A percentile compares a stretch with the other conserved stretches of the same genome.
Evolutionary conservation across 2,888 invertebrate species (phyloP).

Genomic region (Sphaerophoria rueppellii): DNA sequence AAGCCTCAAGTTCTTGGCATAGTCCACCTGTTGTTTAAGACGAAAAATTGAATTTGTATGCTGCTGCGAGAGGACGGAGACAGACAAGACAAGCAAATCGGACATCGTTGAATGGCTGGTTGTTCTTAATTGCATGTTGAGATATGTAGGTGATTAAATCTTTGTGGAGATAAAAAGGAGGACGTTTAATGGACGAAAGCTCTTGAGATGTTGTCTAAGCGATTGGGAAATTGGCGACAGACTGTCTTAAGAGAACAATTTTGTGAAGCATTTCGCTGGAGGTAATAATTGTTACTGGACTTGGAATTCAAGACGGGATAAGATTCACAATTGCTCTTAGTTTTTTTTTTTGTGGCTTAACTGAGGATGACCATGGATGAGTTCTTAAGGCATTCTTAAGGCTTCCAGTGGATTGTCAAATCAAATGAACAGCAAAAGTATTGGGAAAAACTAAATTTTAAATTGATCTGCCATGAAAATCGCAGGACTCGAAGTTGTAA

Average conservation of each 20-base stretch:
- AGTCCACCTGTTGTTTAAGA: slow-evolving; percentile 61
- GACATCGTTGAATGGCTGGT: slow-evolving; percentile 53
- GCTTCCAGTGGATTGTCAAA: no score
- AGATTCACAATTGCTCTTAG: no score
- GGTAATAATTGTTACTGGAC: no score
- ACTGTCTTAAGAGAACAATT: slow-evolving; percentile 44
- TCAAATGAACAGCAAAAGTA: no score
- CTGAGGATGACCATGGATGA: no score
- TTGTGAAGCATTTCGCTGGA: no score
- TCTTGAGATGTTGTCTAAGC: slow-evolving; percentile 13
- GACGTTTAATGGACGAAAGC: slow-evolving; percentile 1
- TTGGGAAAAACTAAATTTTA: no score
- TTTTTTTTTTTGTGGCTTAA: no score
- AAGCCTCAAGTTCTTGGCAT: slow-evolving; percentile 3
- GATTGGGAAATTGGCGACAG: slow-evolving; percentile 44
- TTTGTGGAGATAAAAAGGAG: slow-evolving; percentile 16
- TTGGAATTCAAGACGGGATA: no score
- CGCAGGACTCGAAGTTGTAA: no score
- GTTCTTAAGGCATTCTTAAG: no score
- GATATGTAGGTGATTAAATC: slow-evolving; percentile 44
- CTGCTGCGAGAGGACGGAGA: background rate
- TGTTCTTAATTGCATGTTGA: slow-evolving; percentile 68
- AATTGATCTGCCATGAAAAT: no score
- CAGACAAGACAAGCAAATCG: slow-evolving; percentile 38
- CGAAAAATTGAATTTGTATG: background rate